phyloP scores from a whole-genome alignment of 2,797 vertebrate genomes.

The Craterocephalus amniculus region DNA sequence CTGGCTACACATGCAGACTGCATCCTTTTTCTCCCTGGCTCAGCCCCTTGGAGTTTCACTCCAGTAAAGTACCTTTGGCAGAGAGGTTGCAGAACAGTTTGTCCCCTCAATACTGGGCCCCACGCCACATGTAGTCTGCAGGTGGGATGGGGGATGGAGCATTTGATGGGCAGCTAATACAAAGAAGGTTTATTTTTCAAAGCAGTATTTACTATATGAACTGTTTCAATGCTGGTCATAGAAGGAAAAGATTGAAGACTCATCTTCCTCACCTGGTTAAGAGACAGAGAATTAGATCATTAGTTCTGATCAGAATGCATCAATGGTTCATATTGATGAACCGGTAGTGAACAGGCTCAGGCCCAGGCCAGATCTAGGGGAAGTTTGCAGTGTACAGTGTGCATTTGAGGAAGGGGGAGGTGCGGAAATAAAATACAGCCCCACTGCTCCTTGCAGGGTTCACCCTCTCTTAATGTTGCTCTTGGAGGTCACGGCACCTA shows the following conservation, averaged over 20 bases:
- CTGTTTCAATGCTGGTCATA: background rate
- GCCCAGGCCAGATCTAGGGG: constrained; percentile 26
- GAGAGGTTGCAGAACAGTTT: constrained; percentile 58
- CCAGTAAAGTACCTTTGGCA: constrained; percentile 71
- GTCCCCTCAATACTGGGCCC: constrained; percentile 61
- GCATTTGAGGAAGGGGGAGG: constrained; percentile 49
- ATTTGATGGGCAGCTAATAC: constrained; percentile 48
- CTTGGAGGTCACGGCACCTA: constrained; percentile 72
- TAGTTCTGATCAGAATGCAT: constrained; percentile 20
- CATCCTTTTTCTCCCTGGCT: constrained; percentile 47
- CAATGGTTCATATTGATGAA: constrained; percentile 48
- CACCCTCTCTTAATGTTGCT: constrained; percentile 71
- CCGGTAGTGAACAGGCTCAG: constrained; percentile 39
- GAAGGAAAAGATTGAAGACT: constrained; percentile 15
- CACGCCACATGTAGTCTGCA: constrained; percentile 45
- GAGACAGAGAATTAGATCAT: constrained; percentile 10
- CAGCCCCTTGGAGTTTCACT: constrained; percentile 44
- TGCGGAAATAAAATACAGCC: constrained; percentile 69
- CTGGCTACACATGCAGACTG: constrained; percentile 38
- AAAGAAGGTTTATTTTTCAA: constrained; percentile 20
- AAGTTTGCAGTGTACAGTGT: constrained; percentile 54
- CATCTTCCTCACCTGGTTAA: constrained; percentile 7
- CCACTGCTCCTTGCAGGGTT: constrained; percentile 60
- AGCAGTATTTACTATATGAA: constrained; percentile 15
- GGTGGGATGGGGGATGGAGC: constrained; percentile 51